Evolutionary conservation across 2,797 vertebrate genomes (phyloP).

Genomic region (Danio tinwini): DNA sequence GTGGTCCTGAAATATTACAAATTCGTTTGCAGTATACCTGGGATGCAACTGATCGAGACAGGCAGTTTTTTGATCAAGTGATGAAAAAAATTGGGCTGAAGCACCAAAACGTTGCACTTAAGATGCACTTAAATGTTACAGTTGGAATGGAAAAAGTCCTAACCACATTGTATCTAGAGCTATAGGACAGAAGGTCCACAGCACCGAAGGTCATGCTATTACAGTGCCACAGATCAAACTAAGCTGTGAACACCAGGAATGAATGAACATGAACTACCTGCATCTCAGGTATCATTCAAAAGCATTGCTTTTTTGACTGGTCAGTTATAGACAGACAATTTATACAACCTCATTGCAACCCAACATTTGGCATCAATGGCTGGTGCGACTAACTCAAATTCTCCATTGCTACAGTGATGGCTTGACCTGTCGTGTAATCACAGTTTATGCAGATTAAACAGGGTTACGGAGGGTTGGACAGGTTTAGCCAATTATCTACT

Average conservation of each 20-base stretch:
- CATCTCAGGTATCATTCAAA: constrained; percentile 17
- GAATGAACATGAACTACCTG: background rate
- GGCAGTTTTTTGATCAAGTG: constrained; percentile 25
- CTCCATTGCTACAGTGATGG: constrained; percentile 30
- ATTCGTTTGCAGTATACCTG: background rate
- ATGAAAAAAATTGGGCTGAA: background rate
- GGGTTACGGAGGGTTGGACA: constrained; percentile 15
- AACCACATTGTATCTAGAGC: background rate
- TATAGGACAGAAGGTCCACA: constrained; percentile 4
- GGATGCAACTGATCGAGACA: background rate
- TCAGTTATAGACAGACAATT: background rate
- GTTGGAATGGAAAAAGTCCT: no score
- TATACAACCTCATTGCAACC: constrained; percentile 1
- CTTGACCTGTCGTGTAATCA: constrained; percentile 33
- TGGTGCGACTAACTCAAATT: constrained; percentile 10
- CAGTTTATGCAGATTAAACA: constrained; percentile 31
- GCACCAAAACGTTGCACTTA: background rate
- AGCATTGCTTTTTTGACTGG: background rate
- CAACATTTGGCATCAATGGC: constrained; percentile 6
- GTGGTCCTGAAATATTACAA: constrained; percentile 1
- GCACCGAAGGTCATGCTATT: background rate
- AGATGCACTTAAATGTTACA: background rate
- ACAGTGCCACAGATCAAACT: constrained; percentile 1
- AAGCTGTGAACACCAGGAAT: background rate
- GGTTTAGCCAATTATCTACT: constrained; percentile 33